phyloP scores from a whole-genome alignment of 2,113 vertebrate species.

The Nyctereutes procyonoides region DNA sequence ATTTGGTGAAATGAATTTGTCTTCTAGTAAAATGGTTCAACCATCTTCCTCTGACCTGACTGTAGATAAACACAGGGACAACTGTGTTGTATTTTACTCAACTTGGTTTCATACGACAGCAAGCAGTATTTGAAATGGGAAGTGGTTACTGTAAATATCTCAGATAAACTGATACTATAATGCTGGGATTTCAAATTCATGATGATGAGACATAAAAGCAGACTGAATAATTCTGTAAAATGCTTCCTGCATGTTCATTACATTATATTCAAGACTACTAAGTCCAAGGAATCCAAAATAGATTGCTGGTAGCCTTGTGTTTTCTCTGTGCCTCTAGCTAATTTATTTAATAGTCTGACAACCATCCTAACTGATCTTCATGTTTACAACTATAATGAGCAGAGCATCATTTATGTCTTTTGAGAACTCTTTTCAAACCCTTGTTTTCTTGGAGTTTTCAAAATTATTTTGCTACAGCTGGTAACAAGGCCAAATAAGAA shows the following conservation, averaged over 20 bases:
- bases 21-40: not conserved
- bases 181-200: not conserved
- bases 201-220: not conserved
- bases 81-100: not conserved
- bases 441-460: not conserved
- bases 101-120: not conserved
- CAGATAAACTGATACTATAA: not conserved
- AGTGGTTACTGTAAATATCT: not conserved
- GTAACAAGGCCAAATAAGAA: not conserved
- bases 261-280: not conserved
- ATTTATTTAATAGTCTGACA: not conserved
- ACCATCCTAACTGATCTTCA: not conserved
- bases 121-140: not conserved
- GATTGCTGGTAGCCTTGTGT: not conserved
- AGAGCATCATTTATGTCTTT: not conserved
- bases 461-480: not conserved
- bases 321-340: not conserved
- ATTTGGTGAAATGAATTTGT: not conserved
- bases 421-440: not conserved
- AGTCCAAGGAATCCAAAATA: not conserved
- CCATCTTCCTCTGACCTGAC: fast-evolving
- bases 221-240: not conserved
- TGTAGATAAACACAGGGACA: too few species aligned
- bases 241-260: not conserved
- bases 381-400: not conserved